Evolutionary conservation across 2,797 vertebrate genomes (phyloP), one percentile per base, ranked within the genome.

Genomic region (Eleutherodactylus coqui): DNA sequence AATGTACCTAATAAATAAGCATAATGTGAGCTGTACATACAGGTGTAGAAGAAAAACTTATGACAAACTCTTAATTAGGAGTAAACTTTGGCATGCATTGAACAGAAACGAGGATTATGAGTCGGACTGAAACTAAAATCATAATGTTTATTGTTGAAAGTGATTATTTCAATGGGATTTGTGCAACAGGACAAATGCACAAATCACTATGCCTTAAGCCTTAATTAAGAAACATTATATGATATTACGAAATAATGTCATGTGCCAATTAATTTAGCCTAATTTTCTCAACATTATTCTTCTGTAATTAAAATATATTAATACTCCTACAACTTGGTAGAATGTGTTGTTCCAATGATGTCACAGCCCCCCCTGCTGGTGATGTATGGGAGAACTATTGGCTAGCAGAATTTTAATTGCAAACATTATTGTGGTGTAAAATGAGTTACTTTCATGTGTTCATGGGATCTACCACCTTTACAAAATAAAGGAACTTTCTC

Each of bases 161-260:
- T 47, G 53, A 75, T 75, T 83, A 83, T 47, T 75, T 83, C 72
- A 13, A 19, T 75, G 70, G 67, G 70, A 82, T 55, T 47, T 82
- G n/a, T 82, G 49, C 34, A 24, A 36, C 11, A 38, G 62, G 14
- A 55, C 49, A 73, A 73, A 41, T 47, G 49, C 60, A 41, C 47
- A 58, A 82, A 55, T 73, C 80, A 29, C 67, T 9, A 29, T 62
- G 70, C 72, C 41, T 29, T 75, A 62, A 75, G 82, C 70, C 36
- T 80, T 67, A 73, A 85, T 79, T 85, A 79, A 62, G 62, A 45
- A 47, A 72, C 69, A 86, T 86, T 76, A 86, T 51, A 84, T 47
- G 43, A 55, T 82, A 67, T 82, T 81, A 81, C 43, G 38, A 76
- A 81, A 86, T 72, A 55, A 41, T 82, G 24, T 58, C 36, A 72